These are phyloP conservation scores for Xanthia icteritia DNA, from an alignment of 2,888 invertebrate species.

Conservation along the genomic window DNA sequence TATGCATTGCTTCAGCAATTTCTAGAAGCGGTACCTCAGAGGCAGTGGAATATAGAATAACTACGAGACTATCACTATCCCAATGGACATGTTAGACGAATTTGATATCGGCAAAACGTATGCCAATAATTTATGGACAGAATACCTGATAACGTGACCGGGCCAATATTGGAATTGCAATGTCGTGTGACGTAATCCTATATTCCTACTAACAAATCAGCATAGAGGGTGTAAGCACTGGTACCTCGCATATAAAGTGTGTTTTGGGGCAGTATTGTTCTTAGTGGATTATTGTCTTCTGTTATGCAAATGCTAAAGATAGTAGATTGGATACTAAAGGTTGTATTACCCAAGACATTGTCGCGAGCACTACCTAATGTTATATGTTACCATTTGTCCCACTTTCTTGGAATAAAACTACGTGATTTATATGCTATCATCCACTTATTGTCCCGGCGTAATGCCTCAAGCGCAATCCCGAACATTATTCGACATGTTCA, in stretches of 20 bases:
- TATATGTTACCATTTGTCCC: slow-evolving; percentile 43
- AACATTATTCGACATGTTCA: slow-evolving; percentile 52
- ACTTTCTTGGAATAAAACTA: slow-evolving; percentile 47
- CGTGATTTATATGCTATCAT: slow-evolving; percentile 34
- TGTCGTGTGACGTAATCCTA: slow-evolving; percentile 51
- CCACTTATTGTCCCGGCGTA: slow-evolving; percentile 32
- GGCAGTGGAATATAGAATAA: slow-evolving; percentile 6
- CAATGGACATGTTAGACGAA: slow-evolving; percentile 56
- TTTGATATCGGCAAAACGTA: slow-evolving; percentile 55
- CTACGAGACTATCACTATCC: slow-evolving; percentile 40
- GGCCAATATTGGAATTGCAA: slow-evolving; percentile 66
- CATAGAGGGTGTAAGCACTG: neutral
- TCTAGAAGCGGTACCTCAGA: neutral
- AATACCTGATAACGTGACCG: slow-evolving; percentile 61
- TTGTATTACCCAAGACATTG: slow-evolving; percentile 20
- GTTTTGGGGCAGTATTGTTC: neutral
- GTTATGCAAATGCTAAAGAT: slow-evolving; percentile 28
- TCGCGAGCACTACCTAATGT: slow-evolving; percentile 28
- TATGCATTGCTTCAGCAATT: slow-evolving; percentile 19
- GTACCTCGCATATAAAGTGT: neutral
- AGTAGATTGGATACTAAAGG: slow-evolving; percentile 19
- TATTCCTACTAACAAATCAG: slow-evolving; percentile 33
- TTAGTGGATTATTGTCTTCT: slow-evolving; percentile 16
- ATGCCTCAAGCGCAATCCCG: slow-evolving; percentile 44
- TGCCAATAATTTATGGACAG: slow-evolving; percentile 69